Percentiles rank a stretch among this genome's conserved stretches.
These are phyloP conservation scores for Polydesmus complanatus DNA, from an alignment of 2,888 invertebrate species.

Conservation along the genomic window DNA sequence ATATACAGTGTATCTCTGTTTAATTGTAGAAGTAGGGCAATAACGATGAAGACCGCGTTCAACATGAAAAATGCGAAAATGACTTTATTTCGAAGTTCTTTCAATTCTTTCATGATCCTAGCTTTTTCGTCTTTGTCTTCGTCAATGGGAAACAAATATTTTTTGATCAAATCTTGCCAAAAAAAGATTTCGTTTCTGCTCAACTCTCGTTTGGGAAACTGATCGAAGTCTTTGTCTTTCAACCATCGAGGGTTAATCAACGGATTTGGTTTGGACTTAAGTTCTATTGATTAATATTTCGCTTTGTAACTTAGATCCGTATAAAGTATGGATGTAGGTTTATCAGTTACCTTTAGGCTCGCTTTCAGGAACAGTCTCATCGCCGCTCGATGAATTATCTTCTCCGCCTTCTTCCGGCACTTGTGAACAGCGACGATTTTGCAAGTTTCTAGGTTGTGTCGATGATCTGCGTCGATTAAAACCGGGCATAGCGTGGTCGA, in stretches of 20 bases:
- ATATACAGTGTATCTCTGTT: constrained; percentile 37
- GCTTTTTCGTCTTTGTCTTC: constrained; percentile 28
- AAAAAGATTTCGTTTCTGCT: constrained; percentile 33
- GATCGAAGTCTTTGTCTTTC: constrained; percentile 30
- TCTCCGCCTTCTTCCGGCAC: not conserved
- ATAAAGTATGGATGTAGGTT: no score
- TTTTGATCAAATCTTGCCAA: constrained; percentile 38
- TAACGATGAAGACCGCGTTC: constrained; percentile 41
- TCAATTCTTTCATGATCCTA: constrained; percentile 25
- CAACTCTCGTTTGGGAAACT: constrained; percentile 33
- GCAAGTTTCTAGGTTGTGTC: no score
- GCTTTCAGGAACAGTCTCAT: not conserved
- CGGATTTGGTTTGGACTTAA: not conserved
- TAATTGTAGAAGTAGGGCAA: constrained; percentile 40
- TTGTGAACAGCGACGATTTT: not conserved
- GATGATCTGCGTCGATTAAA: not conserved
- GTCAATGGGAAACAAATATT: constrained; percentile 36
- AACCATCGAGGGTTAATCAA: constrained; percentile 35
- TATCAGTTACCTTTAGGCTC: constrained; percentile 27
- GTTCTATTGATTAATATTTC: no score
- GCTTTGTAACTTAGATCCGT: no score
- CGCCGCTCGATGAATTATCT: no score
- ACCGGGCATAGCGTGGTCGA: not conserved
- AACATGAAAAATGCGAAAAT: constrained; percentile 40
- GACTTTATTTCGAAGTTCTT: constrained; percentile 36